Evolutionary conservation across 2,797 vertebrate genomes (phyloP), one percentile per base, ranked within the genome.

Genomic region (Anguilla obscura): DNA sequence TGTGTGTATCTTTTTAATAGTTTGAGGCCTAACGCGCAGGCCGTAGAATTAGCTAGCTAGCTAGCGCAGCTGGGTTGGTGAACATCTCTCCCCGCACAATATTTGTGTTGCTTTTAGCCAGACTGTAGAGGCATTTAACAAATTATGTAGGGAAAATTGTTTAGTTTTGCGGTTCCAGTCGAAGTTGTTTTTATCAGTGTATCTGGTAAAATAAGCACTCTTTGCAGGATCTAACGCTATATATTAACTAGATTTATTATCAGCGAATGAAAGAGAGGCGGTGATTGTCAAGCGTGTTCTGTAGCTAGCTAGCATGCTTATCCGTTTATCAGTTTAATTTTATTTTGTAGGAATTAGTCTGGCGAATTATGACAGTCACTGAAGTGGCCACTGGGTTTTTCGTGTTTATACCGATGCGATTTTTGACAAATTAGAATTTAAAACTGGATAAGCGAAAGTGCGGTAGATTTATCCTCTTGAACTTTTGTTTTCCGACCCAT

Each of bases 401-500:
- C 33, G 2, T 9, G 21, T 82, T 82, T 48, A 50, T 50, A 50
- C 7, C 45, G 21, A 82, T 30, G 16, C 16, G 74, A 79, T 85
- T 88, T 85, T 36, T 60, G 6, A 50, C 45, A 30, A 60, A 85
- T 24, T 74, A 9, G 8, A 52, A 40, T 60, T 16, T 85, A 76
- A 85, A 48, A 58, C 58, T 36, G 71, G 66, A 85, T n/a, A 58
- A 33, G 94, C 71, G 52, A 89, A 91, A 95, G 94, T 95, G 92
- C 89, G 91, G 92, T 93, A 91, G 94, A 93, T 95, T 95, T 91
- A 94, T 96, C 93, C 92, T 92, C 96, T 92, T 99, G 98, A 98
- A 99, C 97, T 98, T 97, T 97, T 98, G 97, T 98, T 98, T 98
- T 98, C 94, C 97, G 97, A 96, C 98, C 98, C 96, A 98, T 98